Evolutionary conservation across 2,797 vertebrate species (phyloP).

Genomic region (Melanotaenia nigrans): DNA sequence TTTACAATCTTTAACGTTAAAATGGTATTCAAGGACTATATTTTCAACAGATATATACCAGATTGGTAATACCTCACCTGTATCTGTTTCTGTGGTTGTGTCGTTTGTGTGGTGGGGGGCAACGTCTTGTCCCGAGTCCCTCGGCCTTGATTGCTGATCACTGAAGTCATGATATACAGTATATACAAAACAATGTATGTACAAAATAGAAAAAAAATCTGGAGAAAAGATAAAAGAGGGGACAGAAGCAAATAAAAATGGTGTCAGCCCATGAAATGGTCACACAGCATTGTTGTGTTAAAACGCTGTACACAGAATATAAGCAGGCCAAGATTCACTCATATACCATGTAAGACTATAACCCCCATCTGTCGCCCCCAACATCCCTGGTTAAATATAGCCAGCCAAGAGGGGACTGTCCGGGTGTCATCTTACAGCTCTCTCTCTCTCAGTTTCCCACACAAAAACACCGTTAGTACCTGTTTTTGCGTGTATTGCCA

Average conservation of each 20-base stretch:
- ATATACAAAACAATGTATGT: slow-evolving; percentile 99
- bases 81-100: slow-evolving; percentile 95
- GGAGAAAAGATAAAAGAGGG: slow-evolving; percentile 37
- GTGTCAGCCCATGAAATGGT: neutral
- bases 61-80: slow-evolving; percentile 84
- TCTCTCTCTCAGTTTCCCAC: slow-evolving; percentile 36
- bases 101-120: slow-evolving; percentile 84
- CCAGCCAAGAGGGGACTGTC: slow-evolving; percentile 70
- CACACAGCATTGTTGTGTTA: neutral
- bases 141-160: slow-evolving; percentile 92
- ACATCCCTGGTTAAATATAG: slow-evolving; percentile 83
- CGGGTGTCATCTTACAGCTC: slow-evolving; percentile 82
- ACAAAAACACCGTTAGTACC: slow-evolving; percentile 56
- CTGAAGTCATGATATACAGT: slow-evolving; percentile 99
- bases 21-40: neutral
- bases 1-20: neutral
- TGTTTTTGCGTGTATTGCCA: slow-evolving; percentile 17
- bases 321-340: slow-evolving; percentile 43
- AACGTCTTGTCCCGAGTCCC: slow-evolving; percentile 91
- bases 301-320: slow-evolving; percentile 32
- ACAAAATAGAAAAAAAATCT: slow-evolving; percentile 99
- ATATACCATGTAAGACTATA: slow-evolving; percentile 82
- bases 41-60: neutral
- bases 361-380: slow-evolving; percentile 72
- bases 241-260: neutral